A percentile compares a stretch with the other conserved stretches of the same genome.
Evolutionary conservation across 2,113 vertebrate species (phyloP).

Genomic region (Melanotaenia duboulayi): DNA sequence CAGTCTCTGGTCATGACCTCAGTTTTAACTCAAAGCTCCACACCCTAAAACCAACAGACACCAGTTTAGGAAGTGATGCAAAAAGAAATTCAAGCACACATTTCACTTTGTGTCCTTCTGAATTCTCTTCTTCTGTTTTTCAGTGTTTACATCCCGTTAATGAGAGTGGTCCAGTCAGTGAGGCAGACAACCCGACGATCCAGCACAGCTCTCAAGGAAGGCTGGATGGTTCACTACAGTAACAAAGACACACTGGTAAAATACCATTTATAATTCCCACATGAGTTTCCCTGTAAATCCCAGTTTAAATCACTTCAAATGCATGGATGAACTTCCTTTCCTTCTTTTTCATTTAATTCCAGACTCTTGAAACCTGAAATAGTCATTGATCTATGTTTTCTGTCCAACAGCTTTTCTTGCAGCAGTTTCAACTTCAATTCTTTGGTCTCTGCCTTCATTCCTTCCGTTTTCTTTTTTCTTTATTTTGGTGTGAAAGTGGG

Average conservation of each 20-base stretch:
- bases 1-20: too few relatives aligned
- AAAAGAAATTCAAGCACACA: neutral
- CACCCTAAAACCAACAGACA: too few relatives aligned
- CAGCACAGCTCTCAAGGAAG: conserved; percentile 88
- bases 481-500: neutral
- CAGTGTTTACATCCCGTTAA: conserved; percentile 89
- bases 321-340: neutral
- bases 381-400: neutral
- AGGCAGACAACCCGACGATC: conserved; percentile 91
- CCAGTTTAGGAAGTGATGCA: too few relatives aligned
- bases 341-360: conserved; percentile 20
- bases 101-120: neutral
- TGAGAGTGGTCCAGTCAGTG: conserved; percentile 92
- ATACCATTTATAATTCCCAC: neutral
- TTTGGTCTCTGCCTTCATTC: neutral
- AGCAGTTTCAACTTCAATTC: conserved; percentile 12
- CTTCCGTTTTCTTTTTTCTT: conserved; percentile 4
- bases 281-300: neutral
- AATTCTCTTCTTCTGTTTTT: neutral
- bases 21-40: too few relatives aligned
- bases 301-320: neutral
- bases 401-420: neutral
- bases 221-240: conserved; percentile 93
- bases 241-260: conserved; percentile 91
- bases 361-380: neutral